Conservation (phyloP, 2,888 invertebrate species). For the Toxonevra muliebris region DNA sequence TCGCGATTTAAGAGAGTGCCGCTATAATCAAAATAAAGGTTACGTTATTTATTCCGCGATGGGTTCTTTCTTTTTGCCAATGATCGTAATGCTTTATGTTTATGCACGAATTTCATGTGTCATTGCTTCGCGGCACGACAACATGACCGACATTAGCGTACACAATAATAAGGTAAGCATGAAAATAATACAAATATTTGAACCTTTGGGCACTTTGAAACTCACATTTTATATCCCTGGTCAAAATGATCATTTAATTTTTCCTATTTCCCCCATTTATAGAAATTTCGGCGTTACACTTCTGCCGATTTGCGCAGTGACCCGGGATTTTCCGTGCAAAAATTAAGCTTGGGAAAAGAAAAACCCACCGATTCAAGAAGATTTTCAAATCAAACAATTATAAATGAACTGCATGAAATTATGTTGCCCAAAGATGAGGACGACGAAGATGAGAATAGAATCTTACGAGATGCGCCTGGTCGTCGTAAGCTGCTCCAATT, state of each 20-base stretch:
- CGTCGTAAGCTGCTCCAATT: conserved; percentile 50
- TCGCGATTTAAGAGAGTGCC: conserved; percentile 73
- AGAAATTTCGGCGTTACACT: conserved; percentile 60
- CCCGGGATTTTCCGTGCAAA: conserved; percentile 54
- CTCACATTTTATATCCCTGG: background rate
- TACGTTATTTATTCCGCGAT: conserved; percentile 96
- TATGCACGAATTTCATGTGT: conserved; percentile 90
- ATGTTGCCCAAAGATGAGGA: conserved; percentile 53
- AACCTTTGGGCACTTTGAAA: background rate
- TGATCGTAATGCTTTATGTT: conserved; percentile 94
- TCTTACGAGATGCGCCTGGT: conserved; percentile 4
- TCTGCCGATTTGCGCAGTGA: conserved; percentile 57
- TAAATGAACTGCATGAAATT: conserved; percentile 58
- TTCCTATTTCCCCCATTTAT: conserved; percentile 13
- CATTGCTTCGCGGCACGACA: conserved; percentile 80
- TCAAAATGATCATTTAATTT: background rate
- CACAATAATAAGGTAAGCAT: conserved; percentile 64
- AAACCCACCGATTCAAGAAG: conserved; percentile 51
- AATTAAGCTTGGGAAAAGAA: conserved; percentile 50
- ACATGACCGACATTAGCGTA: conserved; percentile 73
- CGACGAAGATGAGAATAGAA: conserved; percentile 34
- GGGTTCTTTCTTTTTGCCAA: conserved; percentile 95
- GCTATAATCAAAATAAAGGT: conserved; percentile 92
- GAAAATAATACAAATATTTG: background rate
- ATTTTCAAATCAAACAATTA: conserved; percentile 59